Evolutionary conservation across 2,888 invertebrate species (phyloP), one percentile per base, ranked within the genome.

Genomic region (Oligia strigilis): DNA sequence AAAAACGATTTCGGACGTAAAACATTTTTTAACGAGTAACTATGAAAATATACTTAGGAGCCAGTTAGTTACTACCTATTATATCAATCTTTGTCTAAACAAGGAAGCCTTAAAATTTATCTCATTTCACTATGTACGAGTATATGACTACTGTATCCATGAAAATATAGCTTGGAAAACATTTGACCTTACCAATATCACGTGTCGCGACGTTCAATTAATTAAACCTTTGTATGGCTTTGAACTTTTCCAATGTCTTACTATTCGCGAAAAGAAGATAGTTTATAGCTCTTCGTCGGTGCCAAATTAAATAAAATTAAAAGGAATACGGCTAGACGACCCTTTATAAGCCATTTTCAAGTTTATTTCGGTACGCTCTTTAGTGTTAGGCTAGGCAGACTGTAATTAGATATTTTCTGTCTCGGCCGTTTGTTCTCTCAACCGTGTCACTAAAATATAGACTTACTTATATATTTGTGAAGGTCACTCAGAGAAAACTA

Each of bases 141-240:
- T n/a, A 64, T 36, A 8, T 19, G 19, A 55, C 55, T 4, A 46
- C 17, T 49, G 52, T 19, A 2, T 52, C 19, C 52, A 52, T 19
- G 19, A 19, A 55, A 55, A 55, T 55, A 19, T 19, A 55, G 19
- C 55, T 55, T 55, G 55, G 55, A 8, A 55, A 55, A 19, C 55
- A 19, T 55, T 19, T 55, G 55, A 55, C 5, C 55, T 55, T 55
- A 55, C 19, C 8, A 55, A 19, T 19, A 5, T 6, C 55, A 19
- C 17, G 52, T 19, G 19, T 55, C 55, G 19, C 19, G 55, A 55
- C 55, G 55, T 55, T 19, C 55, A 55, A 8, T 55, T 55, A 67
- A 80, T 81, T 43, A 55, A 80, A 62, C 8, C 43, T 36, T 80
- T 67, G 36, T 80, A 80, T 67, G 75, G 81, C 66, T 80, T 80